Percentiles rank a stretch among this genome's conserved stretches.
These are phyloP conservation scores for Bryconaethiops microstoma DNA, from an alignment of 2,797 vertebrate species.

Conservation along the genomic window DNA sequence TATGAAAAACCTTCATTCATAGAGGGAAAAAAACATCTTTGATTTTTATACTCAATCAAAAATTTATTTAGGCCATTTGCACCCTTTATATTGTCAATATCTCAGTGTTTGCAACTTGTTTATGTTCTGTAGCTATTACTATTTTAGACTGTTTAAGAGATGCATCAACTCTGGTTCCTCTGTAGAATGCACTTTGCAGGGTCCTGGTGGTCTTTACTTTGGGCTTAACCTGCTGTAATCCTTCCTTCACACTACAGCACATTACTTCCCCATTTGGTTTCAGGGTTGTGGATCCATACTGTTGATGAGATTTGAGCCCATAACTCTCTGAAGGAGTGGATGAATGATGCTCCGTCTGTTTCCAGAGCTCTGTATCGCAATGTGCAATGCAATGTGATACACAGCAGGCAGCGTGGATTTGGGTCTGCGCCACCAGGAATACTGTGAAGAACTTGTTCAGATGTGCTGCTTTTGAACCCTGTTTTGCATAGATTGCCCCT, in stretches of 20 bases:
- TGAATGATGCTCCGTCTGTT: slow-evolving; percentile 16
- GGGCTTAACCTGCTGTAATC: no score
- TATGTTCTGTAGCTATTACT: no score
- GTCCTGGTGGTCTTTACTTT: not conserved
- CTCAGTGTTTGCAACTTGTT: no score
- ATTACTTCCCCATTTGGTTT: not conserved
- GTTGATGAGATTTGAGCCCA: not conserved
- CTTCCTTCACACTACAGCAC: not conserved
- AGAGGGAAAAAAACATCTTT: no score
- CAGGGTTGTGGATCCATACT: not conserved
- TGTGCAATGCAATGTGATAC: slow-evolving; percentile 23
- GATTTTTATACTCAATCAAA: no score
- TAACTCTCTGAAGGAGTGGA: not conserved
- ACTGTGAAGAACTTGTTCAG: slow-evolving; percentile 27
- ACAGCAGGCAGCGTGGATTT: slow-evolving; percentile 42
- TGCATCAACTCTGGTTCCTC: not conserved
- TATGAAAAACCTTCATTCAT: not conserved
- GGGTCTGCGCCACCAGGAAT: slow-evolving; percentile 35
- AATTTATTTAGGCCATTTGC: no score
- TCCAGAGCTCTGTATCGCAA: slow-evolving; percentile 26
- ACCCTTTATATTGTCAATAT: no score
- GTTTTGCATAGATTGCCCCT: slow-evolving; percentile 49
- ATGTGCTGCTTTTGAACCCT: slow-evolving; percentile 46
- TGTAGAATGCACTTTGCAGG: not conserved
- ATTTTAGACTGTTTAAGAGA: no score